Conservation (phyloP, 2,888 invertebrate genomes). For the Mylabris sibirica region DNA sequence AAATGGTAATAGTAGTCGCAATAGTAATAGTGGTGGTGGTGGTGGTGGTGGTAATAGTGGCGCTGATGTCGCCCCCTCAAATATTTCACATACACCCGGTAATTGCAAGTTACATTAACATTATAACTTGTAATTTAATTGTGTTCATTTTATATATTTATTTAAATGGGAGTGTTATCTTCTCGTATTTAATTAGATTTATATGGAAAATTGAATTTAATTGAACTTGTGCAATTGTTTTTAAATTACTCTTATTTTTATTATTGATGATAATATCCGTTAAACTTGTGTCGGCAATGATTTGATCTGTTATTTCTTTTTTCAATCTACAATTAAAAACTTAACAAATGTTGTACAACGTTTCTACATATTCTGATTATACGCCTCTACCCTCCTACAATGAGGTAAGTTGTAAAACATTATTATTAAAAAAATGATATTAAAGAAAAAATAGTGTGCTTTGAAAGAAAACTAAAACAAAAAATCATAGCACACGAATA, state of each 20-base stretch:
- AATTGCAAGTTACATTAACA: slow-evolving; percentile 46
- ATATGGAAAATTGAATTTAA: background rate
- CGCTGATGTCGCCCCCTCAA: slow-evolving; percentile 39
- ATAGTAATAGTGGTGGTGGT: background rate
- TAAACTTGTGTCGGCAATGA: slow-evolving; percentile 6
- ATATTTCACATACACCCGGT: slow-evolving; percentile 34
- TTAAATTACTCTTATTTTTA: background rate
- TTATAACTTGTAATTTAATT: slow-evolving; percentile 49
- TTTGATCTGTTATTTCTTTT: slow-evolving; percentile 18
- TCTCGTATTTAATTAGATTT: background rate
- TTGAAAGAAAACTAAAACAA: background rate
- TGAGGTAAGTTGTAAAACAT: slow-evolving; percentile 44
- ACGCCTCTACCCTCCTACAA: slow-evolving; percentile 49
- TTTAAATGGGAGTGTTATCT: slow-evolving; percentile 27
- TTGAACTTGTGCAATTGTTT: slow-evolving; percentile 15
- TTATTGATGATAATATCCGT: background rate
- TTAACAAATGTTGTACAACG: slow-evolving; percentile 50
- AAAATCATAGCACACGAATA: too few species aligned
- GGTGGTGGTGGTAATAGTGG: slow-evolving; percentile 29
- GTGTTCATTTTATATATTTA: slow-evolving; percentile 46
- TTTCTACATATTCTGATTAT: slow-evolving; percentile 49
- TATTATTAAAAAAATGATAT: background rate
- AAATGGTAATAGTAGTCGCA: background rate
- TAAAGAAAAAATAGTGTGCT: background rate
- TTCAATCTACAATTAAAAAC: slow-evolving; percentile 10